These are phyloP conservation scores for Rhynchophorus ferrugineus DNA, from an alignment of 1,140 invertebrate genomes.

Conservation along the genomic window DNA sequence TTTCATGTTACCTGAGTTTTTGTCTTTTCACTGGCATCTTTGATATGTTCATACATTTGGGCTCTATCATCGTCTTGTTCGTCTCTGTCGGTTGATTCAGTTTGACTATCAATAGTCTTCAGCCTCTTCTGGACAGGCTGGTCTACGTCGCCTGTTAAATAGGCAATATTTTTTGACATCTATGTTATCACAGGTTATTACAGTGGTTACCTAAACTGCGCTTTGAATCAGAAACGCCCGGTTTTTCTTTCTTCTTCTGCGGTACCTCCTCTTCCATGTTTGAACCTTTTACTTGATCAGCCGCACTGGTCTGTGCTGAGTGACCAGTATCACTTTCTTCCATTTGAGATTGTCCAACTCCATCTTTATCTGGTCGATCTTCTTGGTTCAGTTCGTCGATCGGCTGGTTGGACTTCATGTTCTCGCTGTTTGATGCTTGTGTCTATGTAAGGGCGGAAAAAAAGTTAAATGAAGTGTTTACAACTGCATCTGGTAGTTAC, in stretches of 20 bases:
- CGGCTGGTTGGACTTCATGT: constrained; percentile 31
- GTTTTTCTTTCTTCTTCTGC: constrained; percentile 42
- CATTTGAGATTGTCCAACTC: constrained; percentile 45
- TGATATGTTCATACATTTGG: constrained; percentile 80
- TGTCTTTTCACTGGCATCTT: constrained; percentile 57
- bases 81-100: constrained; percentile 41
- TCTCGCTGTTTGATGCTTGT: constrained; percentile 40
- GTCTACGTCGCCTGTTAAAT: constrained; percentile 38
- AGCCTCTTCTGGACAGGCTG: constrained; percentile 46
- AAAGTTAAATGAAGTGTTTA: no score
- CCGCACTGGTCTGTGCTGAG: constrained; percentile 38
- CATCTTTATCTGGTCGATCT: constrained; percentile 43
- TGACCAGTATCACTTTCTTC: constrained; percentile 45
- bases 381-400: constrained; percentile 41
- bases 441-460: no score
- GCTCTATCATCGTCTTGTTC: constrained; percentile 46
- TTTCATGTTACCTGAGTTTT: constrained; percentile 19
- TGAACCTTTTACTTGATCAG: constrained; percentile 31
- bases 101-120: constrained; percentile 45
- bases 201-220: constrained; percentile 41
- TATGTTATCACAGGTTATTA: no score
- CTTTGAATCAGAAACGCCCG: constrained; percentile 43
- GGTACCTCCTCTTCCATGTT: constrained; percentile 33
- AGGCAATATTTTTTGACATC: no score
- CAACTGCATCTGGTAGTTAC: no score